Conservation (phyloP, 2,797 vertebrate species). For the Myotis myotis region DNA sequence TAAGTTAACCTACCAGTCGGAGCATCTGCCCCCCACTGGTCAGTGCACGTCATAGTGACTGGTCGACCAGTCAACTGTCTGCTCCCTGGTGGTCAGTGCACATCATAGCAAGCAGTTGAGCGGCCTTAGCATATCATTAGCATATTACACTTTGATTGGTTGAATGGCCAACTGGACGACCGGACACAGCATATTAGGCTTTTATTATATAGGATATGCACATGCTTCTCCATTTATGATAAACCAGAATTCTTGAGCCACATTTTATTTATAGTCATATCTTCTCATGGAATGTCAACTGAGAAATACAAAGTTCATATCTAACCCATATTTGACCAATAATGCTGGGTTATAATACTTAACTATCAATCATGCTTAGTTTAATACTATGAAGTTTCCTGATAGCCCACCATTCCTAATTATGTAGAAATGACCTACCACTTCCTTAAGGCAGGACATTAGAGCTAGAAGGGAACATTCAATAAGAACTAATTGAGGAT, state of each 20-base stretch:
- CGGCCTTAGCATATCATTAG: too few species aligned
- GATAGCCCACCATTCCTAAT: neutral
- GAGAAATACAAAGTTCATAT: neutral
- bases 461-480: neutral
- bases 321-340: neutral
- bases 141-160: too few species aligned
- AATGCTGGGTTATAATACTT: neutral
- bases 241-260: neutral
- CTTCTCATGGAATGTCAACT: neutral
- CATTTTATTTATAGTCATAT: neutral
- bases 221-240: neutral
- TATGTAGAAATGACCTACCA: neutral
- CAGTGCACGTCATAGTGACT: too few species aligned
- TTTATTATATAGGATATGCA: neutral
- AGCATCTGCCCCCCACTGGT: too few species aligned
- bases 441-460: neutral
- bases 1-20: too few species aligned
- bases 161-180: too few species aligned
- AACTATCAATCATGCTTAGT: neutral
- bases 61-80: too few species aligned
- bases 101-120: too few species aligned
- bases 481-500: neutral
- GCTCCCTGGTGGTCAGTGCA: too few species aligned
- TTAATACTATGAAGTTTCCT: neutral
- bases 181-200: too few species aligned